Evolutionary conservation across 2,797 vertebrate genomes (phyloP).

Genomic region (Danio kyathit): DNA sequence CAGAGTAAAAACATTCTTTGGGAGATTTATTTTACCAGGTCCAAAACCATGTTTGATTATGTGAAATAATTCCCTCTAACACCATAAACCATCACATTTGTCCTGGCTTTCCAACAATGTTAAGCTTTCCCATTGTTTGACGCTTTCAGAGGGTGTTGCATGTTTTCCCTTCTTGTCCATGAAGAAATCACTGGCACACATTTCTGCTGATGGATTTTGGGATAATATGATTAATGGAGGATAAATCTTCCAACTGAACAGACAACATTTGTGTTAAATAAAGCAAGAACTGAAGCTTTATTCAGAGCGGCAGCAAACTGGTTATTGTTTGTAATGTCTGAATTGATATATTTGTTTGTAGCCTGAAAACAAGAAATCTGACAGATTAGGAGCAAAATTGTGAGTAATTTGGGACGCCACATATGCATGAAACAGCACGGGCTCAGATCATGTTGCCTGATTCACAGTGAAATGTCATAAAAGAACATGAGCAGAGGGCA

Average conservation of each 20-base stretch:
- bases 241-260: not conserved
- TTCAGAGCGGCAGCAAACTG: too few species aligned
- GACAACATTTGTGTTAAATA: not conserved
- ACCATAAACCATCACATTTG: not conserved
- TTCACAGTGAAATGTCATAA: not conserved
- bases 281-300: not conserved
- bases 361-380: not conserved
- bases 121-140: constrained; percentile 5
- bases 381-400: too few species aligned
- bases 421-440: too few species aligned
- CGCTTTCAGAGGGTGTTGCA: not conserved
- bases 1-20: constrained; percentile 1
- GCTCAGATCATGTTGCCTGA: not conserved
- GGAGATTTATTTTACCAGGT: not conserved
- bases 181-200: not conserved
- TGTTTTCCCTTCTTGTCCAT: not conserved
- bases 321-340: too few species aligned
- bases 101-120: not conserved
- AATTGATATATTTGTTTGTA: not conserved
- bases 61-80: not conserved
- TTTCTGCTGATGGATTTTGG: not conserved
- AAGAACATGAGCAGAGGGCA: not conserved
- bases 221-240: constrained; percentile 5
- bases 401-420: too few species aligned
- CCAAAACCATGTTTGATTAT: not conserved